Evolutionary conservation across 2,888 invertebrate species (phyloP).

Genomic region (Ypsolopha sequella): DNA sequence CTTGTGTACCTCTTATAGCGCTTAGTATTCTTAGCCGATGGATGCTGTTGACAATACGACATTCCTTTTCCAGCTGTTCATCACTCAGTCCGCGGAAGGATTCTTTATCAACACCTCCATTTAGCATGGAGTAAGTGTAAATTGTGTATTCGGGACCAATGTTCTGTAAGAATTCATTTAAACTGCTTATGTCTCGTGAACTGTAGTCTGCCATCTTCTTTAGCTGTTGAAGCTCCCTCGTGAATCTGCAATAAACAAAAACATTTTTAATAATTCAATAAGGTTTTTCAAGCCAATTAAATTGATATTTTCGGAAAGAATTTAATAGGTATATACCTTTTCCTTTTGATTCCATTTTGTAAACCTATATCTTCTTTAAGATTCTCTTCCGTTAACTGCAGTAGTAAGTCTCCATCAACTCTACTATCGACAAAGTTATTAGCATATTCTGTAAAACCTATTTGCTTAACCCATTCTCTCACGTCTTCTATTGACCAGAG

Average conservation of each 20-base stretch:
- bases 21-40: constrained; percentile 92
- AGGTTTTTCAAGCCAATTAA: background rate
- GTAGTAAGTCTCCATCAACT: constrained; percentile 96
- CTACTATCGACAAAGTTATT: constrained; percentile 89
- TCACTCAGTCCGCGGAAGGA: constrained; percentile 89
- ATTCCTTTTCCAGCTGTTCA: constrained; percentile 91
- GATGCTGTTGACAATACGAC: constrained; percentile 94
- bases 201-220: constrained; percentile 98
- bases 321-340: constrained; percentile 72
- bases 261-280: constrained; percentile 71
- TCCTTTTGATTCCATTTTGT: constrained; percentile 91
- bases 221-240: constrained; percentile 90
- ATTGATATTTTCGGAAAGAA: background rate
- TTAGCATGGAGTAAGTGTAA: constrained; percentile 97
- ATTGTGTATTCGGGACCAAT: constrained; percentile 93
- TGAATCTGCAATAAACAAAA: constrained; percentile 74
- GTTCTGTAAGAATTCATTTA: constrained; percentile 86
- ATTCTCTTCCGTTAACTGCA: constrained; percentile 93
- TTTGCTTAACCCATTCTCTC: constrained; percentile 98
- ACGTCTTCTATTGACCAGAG: constrained; percentile 98
- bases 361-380: constrained; percentile 93
- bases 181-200: constrained; percentile 91
- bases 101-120: constrained; percentile 94
- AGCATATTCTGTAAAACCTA: constrained; percentile 90
- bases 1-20: constrained; percentile 77